Percentiles rank a stretch among this genome's conserved stretches.
Conservation (phyloP, 2,797 vertebrate species). For the Aulostomus chinensis region DNA sequence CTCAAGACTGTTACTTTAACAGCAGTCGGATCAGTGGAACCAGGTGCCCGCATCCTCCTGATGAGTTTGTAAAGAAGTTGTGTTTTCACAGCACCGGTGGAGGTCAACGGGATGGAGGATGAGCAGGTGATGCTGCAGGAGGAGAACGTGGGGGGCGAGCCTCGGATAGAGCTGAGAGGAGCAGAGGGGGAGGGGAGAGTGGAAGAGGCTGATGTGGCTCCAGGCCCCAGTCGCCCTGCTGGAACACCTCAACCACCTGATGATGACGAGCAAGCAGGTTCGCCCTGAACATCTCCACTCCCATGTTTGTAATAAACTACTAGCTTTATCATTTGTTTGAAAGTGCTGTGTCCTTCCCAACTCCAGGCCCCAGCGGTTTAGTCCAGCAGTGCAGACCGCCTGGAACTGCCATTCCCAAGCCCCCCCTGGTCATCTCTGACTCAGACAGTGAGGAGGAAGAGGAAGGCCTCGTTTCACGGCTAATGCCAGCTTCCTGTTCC, state of each 20-base stretch:
- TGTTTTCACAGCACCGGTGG: conserved; percentile 64
- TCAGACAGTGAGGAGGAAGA: conserved; percentile 95
- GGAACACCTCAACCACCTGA: conserved; percentile 77
- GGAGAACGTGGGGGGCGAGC: conserved; percentile 82
- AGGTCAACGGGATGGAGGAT: conserved; percentile 88
- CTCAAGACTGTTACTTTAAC: too few species aligned
- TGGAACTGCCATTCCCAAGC: conserved; percentile 76
- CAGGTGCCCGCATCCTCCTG: too few species aligned
- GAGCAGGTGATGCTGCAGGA: conserved; percentile 76
- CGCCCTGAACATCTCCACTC: too few species aligned
- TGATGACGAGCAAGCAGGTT: conserved; percentile 98
- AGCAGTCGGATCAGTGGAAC: too few species aligned
- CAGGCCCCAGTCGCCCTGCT: conserved; percentile 72
- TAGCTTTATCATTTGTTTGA: background rate
- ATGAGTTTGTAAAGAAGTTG: background rate
- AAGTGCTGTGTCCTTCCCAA: background rate
- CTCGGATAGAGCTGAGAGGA: conserved; percentile 64
- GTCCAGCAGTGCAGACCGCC: conserved; percentile 74
- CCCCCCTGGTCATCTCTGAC: conserved; percentile 88
- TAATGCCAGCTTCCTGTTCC: conserved; percentile 58
- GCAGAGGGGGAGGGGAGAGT: conserved; percentile 58
- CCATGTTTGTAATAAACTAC: too few species aligned
- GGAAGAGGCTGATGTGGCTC: conserved; percentile 50
- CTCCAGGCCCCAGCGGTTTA: conserved; percentile 90
- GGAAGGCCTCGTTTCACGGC: conserved; percentile 77